Evolutionary conservation across 2,797 vertebrate species (phyloP).

Genomic region (Bothrops alternatus): DNA sequence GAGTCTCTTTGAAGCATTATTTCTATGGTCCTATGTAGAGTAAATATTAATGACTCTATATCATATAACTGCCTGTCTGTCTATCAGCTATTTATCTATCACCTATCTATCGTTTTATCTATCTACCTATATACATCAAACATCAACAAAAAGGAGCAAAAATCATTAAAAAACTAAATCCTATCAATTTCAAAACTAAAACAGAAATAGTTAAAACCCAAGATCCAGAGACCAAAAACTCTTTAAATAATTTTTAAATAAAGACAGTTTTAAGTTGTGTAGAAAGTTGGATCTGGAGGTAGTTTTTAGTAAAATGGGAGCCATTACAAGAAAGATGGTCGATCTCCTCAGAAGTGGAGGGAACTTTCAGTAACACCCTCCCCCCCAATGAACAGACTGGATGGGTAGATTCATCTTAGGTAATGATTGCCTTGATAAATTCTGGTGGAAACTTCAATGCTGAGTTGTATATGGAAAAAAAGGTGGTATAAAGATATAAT

Average conservation of each 20-base stretch:
- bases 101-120: too few relatives aligned
- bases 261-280: neutral
- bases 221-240: neutral
- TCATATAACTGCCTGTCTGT: too few relatives aligned
- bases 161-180: neutral
- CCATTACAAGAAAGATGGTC: neutral
- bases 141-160: neutral
- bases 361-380: too few relatives aligned
- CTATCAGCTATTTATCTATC: too few relatives aligned
- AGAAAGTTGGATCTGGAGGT: neutral
- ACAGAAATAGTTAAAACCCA: neutral
- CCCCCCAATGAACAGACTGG: neutral
- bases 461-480: too few relatives aligned
- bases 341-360: too few relatives aligned
- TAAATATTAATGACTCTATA: neutral
- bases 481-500: conserved; percentile 26
- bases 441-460: neutral
- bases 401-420: neutral
- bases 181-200: neutral
- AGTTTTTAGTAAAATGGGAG: neutral
- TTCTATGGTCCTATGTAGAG: neutral
- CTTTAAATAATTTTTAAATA: neutral
- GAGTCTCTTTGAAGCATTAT: neutral
- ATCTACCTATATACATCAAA: too few relatives aligned
- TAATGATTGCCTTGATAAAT: neutral